Conservation (phyloP, 2,113 vertebrate species). For the Orycteropus afer region DNA sequence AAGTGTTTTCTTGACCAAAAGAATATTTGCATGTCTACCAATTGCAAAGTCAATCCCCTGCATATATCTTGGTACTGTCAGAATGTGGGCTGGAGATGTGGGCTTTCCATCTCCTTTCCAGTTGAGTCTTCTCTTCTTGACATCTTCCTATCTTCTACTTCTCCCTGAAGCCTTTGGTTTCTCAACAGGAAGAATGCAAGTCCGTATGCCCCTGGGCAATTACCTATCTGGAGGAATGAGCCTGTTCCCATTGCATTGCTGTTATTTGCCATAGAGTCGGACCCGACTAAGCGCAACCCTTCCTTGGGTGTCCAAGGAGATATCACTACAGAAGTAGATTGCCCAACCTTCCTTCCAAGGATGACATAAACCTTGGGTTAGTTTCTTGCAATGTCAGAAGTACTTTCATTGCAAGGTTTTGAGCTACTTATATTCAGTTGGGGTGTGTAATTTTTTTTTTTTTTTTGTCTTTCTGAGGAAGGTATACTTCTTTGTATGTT, state of each 20-base stretch:
- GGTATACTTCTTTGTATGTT: neutral
- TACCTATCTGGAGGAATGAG: neutral
- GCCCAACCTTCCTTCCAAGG: too few relatives aligned
- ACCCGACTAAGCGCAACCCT: too few relatives aligned
- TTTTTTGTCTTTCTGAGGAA: neutral
- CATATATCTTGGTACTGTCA: neutral
- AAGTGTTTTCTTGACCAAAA: neutral
- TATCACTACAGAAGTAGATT: too few relatives aligned
- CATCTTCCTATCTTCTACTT: neutral
- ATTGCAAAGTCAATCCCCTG: neutral
- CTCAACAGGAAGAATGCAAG: neutral
- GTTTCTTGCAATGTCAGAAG: neutral
- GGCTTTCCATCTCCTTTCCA: too few relatives aligned
- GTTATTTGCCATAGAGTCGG: too few relatives aligned
- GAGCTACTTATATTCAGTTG: neutral
- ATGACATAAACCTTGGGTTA: neutral
- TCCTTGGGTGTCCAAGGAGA: too few relatives aligned
- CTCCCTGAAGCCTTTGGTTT: neutral
- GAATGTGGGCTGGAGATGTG: fast-evolving
- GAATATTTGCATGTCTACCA: neutral
- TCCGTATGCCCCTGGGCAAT: too few relatives aligned
- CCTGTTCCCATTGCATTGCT: neutral
- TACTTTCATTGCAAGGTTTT: neutral
- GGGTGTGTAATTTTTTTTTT: neutral
- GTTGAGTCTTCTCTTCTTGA: neutral